Evolutionary conservation across 37 sponge, comb jelly and placozoan species (phyloP).

Genomic region (Corticium candelabrum): DNA sequence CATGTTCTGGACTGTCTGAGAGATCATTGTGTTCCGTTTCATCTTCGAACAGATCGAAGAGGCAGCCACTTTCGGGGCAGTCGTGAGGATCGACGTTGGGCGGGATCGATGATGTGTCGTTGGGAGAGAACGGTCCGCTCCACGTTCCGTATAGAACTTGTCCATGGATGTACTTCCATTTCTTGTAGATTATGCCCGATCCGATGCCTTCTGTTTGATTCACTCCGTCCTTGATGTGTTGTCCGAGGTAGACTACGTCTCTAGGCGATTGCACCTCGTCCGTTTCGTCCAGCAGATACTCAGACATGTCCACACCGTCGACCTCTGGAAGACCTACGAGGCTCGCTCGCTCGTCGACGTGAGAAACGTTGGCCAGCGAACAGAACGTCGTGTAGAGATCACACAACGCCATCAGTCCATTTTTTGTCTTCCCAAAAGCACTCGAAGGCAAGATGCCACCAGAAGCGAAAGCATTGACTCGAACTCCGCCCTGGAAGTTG

Average conservation of each 20-base stretch:
- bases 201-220: not conserved
- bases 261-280: slow-evolving; percentile 26
- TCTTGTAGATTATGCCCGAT: slow-evolving; percentile 18
- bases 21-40: slow-evolving; percentile 12
- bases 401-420: slow-evolving; percentile 17
- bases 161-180: slow-evolving; percentile 16
- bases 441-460: slow-evolving; percentile 13
- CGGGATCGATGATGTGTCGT: not conserved
- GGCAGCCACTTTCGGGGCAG: slow-evolving; percentile 1
- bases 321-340: not conserved
- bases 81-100: not conserved
- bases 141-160: slow-evolving; percentile 6
- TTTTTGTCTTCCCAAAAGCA: slow-evolving; percentile 21
- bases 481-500: slow-evolving; percentile 37
- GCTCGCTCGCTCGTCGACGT: slow-evolving; percentile 14
- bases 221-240: too few relatives aligned
- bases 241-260: slow-evolving; percentile 9
- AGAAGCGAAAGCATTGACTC: slow-evolving; percentile 43
- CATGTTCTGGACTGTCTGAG: not conserved
- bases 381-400: slow-evolving; percentile 44
- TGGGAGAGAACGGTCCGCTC: slow-evolving; percentile 24
- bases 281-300: slow-evolving; percentile 8
- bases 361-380: slow-evolving; percentile 22
- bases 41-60: slow-evolving; percentile 22
- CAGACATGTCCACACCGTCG: slow-evolving; percentile 15